phyloP scores from a whole-genome alignment of 2,888 invertebrate species.

The Anagyrus pseudococci region DNA sequence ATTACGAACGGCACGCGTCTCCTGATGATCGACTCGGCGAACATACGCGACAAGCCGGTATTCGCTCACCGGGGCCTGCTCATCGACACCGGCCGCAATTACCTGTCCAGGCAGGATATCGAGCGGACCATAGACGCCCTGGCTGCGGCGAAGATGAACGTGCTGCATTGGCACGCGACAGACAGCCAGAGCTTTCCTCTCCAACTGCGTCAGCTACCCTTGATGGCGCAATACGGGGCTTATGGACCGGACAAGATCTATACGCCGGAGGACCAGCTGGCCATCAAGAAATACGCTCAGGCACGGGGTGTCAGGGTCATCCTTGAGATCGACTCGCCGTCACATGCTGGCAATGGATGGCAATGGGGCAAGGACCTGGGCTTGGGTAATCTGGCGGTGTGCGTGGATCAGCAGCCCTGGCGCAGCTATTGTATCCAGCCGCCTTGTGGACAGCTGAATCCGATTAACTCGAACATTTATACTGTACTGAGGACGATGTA shows the following conservation, averaged over 20 bases:
- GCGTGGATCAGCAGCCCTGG: slow-evolving; percentile 75
- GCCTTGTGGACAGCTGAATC: slow-evolving; percentile 86
- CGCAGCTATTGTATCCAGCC: slow-evolving; percentile 77
- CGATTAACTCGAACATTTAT: slow-evolving; percentile 75
- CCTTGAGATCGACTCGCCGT: slow-evolving; percentile 89
- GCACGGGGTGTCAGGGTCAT: slow-evolving; percentile 83
- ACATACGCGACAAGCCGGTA: slow-evolving; percentile 78
- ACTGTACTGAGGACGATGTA: slow-evolving; percentile 74
- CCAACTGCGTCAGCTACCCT: slow-evolving; percentile 76
- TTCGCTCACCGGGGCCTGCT: slow-evolving; percentile 87
- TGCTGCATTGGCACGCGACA: slow-evolving; percentile 91
- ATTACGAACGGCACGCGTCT: slow-evolving; percentile 64
- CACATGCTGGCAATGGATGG: slow-evolving; percentile 84
- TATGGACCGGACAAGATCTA: slow-evolving; percentile 76
- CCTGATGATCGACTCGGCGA: slow-evolving; percentile 69
- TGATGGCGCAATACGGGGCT: slow-evolving; percentile 76
- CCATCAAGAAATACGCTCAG: slow-evolving; percentile 79
- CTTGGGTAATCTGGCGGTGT: slow-evolving; percentile 72
- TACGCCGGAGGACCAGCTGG: slow-evolving; percentile 68
- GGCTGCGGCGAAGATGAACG: slow-evolving; percentile 88
- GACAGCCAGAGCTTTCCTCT: slow-evolving; percentile 94
- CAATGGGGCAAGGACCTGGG: slow-evolving; percentile 75
- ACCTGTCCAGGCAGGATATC: slow-evolving; percentile 74
- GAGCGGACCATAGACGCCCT: slow-evolving; percentile 82
- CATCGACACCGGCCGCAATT: slow-evolving; percentile 90